Percentiles rank a stretch among this genome's conserved stretches.
phyloP scores from a whole-genome alignment of 2,888 invertebrate genomes.

The Napeogenes sylphis region DNA sequence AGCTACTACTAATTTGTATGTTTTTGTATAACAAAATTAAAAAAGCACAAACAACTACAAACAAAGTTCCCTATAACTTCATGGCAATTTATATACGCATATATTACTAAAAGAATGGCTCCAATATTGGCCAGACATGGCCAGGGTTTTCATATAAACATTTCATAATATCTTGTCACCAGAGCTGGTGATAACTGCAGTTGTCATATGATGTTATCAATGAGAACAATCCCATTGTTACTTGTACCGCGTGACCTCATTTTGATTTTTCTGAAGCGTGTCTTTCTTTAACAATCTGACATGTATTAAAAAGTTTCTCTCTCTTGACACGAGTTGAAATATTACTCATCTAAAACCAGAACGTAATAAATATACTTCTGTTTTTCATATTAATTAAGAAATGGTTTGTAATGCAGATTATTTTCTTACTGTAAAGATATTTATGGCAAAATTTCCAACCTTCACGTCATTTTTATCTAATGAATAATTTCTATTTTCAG shows the following conservation, averaged over 20 bases:
- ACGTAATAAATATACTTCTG: no score
- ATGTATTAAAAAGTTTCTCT: constrained; percentile 23
- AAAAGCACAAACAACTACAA: no score
- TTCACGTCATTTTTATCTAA: no score
- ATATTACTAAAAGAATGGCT: neutral
- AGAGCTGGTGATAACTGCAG: neutral
- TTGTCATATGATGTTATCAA: constrained; percentile 12
- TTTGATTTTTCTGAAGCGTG: constrained; percentile 21
- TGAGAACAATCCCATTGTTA: constrained; percentile 25
- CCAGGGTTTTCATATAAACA: neutral
- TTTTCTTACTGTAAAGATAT: no score
- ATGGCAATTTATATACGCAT: neutral
- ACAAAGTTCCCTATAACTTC: neutral
- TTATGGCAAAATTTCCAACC: no score
- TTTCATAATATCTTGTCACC: neutral
- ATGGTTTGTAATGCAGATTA: no score
- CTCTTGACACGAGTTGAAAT: constrained; percentile 9
- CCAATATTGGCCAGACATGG: neutral
- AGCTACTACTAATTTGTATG: no score
- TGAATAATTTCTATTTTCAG: no score
- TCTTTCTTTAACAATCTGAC: constrained; percentile 21
- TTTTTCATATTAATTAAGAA: no score
- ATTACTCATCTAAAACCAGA: neutral
- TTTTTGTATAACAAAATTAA: no score
- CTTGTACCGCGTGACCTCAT: constrained; percentile 22